Evolutionary conservation across 2,888 invertebrate species (phyloP).

Genomic region (Sphinx pinastri): DNA sequence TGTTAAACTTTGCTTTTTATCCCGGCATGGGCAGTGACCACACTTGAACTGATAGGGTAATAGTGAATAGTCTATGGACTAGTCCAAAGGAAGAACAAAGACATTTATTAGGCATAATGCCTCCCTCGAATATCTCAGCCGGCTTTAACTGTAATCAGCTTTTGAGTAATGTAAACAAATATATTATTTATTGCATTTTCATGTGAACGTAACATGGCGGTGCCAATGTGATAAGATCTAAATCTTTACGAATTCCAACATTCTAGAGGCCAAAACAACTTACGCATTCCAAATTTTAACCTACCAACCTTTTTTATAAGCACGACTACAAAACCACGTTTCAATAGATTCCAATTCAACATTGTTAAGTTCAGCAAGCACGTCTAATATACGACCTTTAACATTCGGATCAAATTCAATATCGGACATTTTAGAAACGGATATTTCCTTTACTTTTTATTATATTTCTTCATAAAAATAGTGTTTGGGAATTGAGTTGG

Average conservation of each 20-base stretch:
- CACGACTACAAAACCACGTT: constrained; percentile 67
- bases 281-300: background rate
- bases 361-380: constrained; percentile 61
- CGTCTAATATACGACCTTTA: constrained; percentile 62
- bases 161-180: background rate
- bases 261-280: background rate
- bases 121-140: background rate
- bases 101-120: too few species aligned
- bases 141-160: background rate
- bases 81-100: too few species aligned
- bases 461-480: too few species aligned
- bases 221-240: too few species aligned
- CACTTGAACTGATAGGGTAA: too few species aligned
- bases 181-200: too few species aligned
- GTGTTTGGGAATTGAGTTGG: too few species aligned
- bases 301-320: constrained; percentile 61
- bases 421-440: constrained; percentile 48
- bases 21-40: too few species aligned
- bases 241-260: too few species aligned
- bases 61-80: too few species aligned
- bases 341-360: constrained; percentile 61
- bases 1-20: background rate
- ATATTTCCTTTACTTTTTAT: too few species aligned
- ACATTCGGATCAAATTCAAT: constrained; percentile 47
- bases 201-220: too few species aligned